Evolutionary conservation across 2,113 vertebrate species (phyloP).

Genomic region (Cichladusa arquata): DNA sequence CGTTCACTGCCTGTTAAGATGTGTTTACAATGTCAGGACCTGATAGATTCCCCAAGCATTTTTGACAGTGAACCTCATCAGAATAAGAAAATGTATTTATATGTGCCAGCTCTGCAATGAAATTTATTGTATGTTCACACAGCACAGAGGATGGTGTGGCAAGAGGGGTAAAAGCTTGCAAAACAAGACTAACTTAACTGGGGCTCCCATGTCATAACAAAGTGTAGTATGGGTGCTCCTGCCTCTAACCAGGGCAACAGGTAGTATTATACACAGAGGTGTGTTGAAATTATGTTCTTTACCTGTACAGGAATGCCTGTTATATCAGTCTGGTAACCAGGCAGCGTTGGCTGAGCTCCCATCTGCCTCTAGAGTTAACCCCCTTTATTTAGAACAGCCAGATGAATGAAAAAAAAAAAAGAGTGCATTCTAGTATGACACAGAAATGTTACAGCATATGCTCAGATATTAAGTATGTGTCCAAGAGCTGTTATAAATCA

Average conservation of each 20-base stretch:
- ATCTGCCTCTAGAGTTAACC: neutral
- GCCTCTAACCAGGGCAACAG: neutral
- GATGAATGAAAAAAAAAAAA: neutral
- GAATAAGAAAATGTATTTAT: neutral
- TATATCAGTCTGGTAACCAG: neutral
- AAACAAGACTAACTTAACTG: neutral
- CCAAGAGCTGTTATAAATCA: neutral
- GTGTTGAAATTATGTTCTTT: neutral
- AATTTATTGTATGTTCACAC: fast-evolving
- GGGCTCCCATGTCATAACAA: neutral
- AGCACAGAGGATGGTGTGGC: neutral
- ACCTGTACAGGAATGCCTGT: neutral
- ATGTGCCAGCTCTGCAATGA: neutral
- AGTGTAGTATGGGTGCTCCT: neutral
- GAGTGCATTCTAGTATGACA: neutral
- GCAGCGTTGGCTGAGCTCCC: neutral
- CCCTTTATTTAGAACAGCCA: neutral
- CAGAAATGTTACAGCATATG: neutral
- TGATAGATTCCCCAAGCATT: neutral
- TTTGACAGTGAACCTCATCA: neutral
- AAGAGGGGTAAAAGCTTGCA: neutral
- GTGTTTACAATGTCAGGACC: neutral
- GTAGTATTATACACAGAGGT: neutral
- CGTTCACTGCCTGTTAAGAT: neutral
- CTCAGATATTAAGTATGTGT: neutral